Base-by-base conservation (phyloP, 2,797 vertebrate species). In the Pampus argenteus region DNA sequence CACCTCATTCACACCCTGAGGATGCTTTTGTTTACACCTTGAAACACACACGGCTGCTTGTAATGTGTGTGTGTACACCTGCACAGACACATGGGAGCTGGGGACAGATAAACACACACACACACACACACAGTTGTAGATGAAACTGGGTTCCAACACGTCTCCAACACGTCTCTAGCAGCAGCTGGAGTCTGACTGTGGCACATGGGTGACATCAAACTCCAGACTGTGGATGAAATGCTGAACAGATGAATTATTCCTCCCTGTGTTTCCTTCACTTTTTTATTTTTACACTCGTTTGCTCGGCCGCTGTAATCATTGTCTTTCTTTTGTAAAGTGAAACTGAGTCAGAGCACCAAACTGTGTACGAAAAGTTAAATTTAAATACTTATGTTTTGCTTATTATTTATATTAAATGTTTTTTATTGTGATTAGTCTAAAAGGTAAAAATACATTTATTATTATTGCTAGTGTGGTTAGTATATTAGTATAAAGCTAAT, bases 201-300 rank as follows among this genome's bases (percentile, higher is more conserved):
- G n/a, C 74, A 5, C 31, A 56, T n/a, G n/a, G n/a, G 31, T 45
- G 45, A 70, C 79, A 75, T 66, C 75, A n/a, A n/a, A n/a, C n/a
- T n/a, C n/a, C n/a, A n/a, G n/a, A n/a, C n/a, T n/a, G n/a, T 77
- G 66, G 64, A 66, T 55, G 48, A 80, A 78, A 73, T 52, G 63
- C 72, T 75, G 80, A 79, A 29, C 38, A 11, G 38, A 26, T 38
- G 28, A 36, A 52, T 38, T 45, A 4, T 31, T 25, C 23, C 42
- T 40, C 29, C 25, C 54, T 40, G 3, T 40, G 2, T 14, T 2
- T 25, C 44, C 23, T 26, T 6, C 15, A 48, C 8, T 5, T 42
- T n/a, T 29, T 5, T 23, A 36, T 22, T 22, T 34, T 45, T 15
- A 9, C 29, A 36, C 44, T 34, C 5, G 18, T 34, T 25, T 34